Base-by-base conservation (phyloP, 2,113 vertebrate genomes). In the Cariama cristata region DNA sequence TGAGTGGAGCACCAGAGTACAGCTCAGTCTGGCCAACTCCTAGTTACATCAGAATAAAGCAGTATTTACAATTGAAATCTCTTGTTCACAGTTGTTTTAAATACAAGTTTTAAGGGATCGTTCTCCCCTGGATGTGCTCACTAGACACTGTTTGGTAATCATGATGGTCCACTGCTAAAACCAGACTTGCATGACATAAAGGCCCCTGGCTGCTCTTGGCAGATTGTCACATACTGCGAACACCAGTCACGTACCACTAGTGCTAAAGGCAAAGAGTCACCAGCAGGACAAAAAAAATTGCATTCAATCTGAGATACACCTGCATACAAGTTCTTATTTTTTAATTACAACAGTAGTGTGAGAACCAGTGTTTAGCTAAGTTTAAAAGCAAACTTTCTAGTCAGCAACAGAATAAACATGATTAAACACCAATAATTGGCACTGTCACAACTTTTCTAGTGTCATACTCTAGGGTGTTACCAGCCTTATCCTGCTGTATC, bases 161-260 rank as follows among this genome's bases (percentile, higher is more conserved):
- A 0, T n/a, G 52, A 47, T 56, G 15, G 17, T 67, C 45, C 40
- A 1, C 23, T 42, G 15, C 63, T 67, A 15, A 55, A 53, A 60
- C 4, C 11, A 42, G 35, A 7, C 20, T 47, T 45, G 12, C 17
- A 33, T 26, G 44, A 7, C 32, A 14, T 24, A 21, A 69, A 71
- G 21, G 26, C 23, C 63, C 12, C 15, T 30, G 42, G 3, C 24
- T 38, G 17, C 24, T 67, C n/a, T 44, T 76, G 4, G 9, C 8
- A 6, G 42, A 52, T 89, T 77, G 69, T 71, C 24, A 26, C 0
- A 0, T 66, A 9, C 3, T 3, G 17, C 2, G 1, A 49, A 23
- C 33, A 69, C 33, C 60, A 72, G 44, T 32, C 19, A 26, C 26
- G 56, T 77, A 67, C 45, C 7, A 1, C 19, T 74, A 8, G 9